These are phyloP conservation scores for Torymus tubicola DNA, from an alignment of 2,888 invertebrate species.

Conservation along the genomic window DNA sequence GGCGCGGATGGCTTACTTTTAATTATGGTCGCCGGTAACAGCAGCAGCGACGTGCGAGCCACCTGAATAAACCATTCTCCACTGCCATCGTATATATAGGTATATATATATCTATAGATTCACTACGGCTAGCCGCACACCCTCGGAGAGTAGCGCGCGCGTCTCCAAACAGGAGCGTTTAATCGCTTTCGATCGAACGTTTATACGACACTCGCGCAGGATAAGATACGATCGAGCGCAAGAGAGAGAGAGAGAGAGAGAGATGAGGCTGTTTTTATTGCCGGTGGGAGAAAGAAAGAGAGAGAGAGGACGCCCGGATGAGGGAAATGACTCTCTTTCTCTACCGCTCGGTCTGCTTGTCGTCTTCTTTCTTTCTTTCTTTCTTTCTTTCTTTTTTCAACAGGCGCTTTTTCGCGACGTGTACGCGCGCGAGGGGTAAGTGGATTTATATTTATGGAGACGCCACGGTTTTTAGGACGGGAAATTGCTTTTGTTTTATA, in stretches of 20 bases:
- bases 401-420: neutral
- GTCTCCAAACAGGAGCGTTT: slow-evolving; percentile 57
- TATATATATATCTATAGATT: too few species aligned
- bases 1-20: slow-evolving; percentile 64
- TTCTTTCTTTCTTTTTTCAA: slow-evolving; percentile 1
- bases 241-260: too few species aligned
- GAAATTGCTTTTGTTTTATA: slow-evolving; percentile 55
- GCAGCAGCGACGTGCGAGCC: slow-evolving; percentile 48
- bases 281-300: neutral
- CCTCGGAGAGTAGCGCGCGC: neutral
- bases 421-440: slow-evolving; percentile 34
- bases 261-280: slow-evolving; percentile 56
- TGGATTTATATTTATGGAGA: slow-evolving; percentile 60
- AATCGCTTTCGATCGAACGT: slow-evolving; percentile 59
- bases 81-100: too few species aligned
- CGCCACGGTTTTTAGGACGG: slow-evolving; percentile 45
- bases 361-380: neutral
- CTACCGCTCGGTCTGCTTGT: neutral
- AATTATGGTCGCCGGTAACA: slow-evolving; percentile 64
- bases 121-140: slow-evolving; percentile 31
- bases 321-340: slow-evolving; percentile 42
- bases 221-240: slow-evolving; percentile 56
- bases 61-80: slow-evolving; percentile 69
- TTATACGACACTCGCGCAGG: slow-evolving; percentile 53
- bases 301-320: slow-evolving; percentile 21